Conservation (phyloP, 2,888 invertebrate species). For the Erebia ligea region DNA sequence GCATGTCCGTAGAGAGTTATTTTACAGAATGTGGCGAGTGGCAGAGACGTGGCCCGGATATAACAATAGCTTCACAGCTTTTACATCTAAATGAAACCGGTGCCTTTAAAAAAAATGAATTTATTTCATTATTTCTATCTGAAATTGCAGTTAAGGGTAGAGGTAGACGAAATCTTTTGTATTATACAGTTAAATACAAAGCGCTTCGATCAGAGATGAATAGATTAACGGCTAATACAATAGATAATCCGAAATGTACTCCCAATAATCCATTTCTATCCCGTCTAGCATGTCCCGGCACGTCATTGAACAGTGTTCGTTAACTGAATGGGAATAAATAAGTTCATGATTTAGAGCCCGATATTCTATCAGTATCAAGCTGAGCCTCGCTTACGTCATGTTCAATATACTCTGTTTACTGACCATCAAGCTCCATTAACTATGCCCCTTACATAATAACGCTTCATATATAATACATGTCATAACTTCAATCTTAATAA, state of each 20-base stretch:
- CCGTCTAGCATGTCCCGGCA: slow-evolving; percentile 49
- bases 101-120: no score
- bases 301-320: slow-evolving; percentile 66
- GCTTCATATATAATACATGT: no score
- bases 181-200: slow-evolving; percentile 6
- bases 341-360: slow-evolving; percentile 69
- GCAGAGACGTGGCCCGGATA: no score
- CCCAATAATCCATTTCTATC: slow-evolving; percentile 58
- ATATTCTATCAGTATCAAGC: slow-evolving; percentile 60
- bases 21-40: no score
- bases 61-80: no score
- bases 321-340: slow-evolving; percentile 74
- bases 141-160: no score
- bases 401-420: slow-evolving; percentile 59
- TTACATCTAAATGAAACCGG: no score
- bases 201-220: slow-evolving; percentile 37
- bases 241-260: slow-evolving; percentile 49
- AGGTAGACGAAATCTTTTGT: not conserved
- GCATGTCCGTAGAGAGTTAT: no score
- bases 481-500: no score
- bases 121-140: no score
- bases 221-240: slow-evolving; percentile 48
- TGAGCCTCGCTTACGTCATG: slow-evolving; percentile 59
- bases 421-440: slow-evolving; percentile 35
- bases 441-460: no score